Conservation (phyloP, 2,888 invertebrate genomes). For the Magallana nippona region DNA sequence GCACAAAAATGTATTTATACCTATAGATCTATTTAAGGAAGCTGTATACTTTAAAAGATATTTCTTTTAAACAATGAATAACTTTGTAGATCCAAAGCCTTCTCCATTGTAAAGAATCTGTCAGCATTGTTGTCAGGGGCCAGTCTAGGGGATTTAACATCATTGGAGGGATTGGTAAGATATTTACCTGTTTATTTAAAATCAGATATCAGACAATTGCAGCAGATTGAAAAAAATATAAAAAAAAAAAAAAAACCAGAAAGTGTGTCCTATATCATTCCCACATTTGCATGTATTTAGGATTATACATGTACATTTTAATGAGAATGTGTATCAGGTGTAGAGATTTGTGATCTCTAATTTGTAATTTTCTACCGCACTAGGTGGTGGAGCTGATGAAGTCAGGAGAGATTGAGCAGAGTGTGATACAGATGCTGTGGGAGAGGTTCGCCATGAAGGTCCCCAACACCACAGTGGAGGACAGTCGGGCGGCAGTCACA, state of each 20-base stretch:
- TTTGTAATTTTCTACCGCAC: conserved; percentile 2
- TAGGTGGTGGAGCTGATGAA: conserved; percentile 84
- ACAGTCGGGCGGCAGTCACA: conserved; percentile 88
- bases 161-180: conserved; percentile 83
- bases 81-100: conserved; percentile 79
- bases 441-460: conserved; percentile 88
- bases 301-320: background rate
- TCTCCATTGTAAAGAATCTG: conserved; percentile 84
- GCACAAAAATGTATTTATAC: too few species aligned
- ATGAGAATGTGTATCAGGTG: background rate
- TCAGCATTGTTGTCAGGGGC: conserved; percentile 83
- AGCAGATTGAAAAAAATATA: too few species aligned
- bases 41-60: too few species aligned
- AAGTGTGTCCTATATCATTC: background rate
- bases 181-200: background rate
- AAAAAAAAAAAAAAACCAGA: too few species aligned
- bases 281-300: background rate
- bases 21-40: too few species aligned
- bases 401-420: conserved; percentile 83
- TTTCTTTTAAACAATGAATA: too few species aligned
- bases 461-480: conserved; percentile 85
- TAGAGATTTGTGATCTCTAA: background rate
- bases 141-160: conserved; percentile 83
- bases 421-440: conserved; percentile 87
- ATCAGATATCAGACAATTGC: too few species aligned